Base-by-base conservation (phyloP, 1,140 invertebrate species). In the Drosophila pectinifera region DNA sequence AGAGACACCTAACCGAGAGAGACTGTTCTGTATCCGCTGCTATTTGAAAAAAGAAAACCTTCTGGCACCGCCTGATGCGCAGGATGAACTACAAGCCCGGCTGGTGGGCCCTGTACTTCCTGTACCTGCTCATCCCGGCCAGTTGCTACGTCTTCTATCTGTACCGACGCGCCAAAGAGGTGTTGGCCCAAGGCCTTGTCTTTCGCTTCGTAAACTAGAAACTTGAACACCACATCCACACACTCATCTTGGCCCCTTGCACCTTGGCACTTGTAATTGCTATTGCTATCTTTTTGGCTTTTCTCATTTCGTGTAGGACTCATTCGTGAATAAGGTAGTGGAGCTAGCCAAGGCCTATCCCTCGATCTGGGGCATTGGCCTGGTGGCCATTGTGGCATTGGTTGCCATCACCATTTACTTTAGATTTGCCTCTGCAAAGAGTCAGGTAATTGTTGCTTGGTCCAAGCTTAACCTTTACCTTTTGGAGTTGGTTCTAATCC, bases 321-420 rank as follows among this genome's bases (percentile, higher is more conserved):
- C 96, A 89, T 92, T 97, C 79, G 94, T 98, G 89, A 95, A 96
- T 91, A 95, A 96, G 73, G 93, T 97, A 59, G 93, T 97, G 73
- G 95, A 95, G 91, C 96, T 96, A 78, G 97, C 97, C 63, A 96
- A 97, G 79, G 96, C 97, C 61, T 95, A 97, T 91, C 98, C 98
- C 31, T 98, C 97, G 96, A 94, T 98, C 67, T 98, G 97, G 96
- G 96, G 95, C 55, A 94, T 97, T 54, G 97, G 98, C 92, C 94
- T 98, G 77, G 59, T 88, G 38, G 63, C 31, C 43, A 36, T 83
- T 39, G 43, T 77, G 49, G 91, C 98, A 62, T 94, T 95, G 56
- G 93, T 96, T 92, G 96, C 96, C 72, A 92, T 98, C 54, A 95
- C 97, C 34, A 93, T 96, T 38, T 88, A 89, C 56, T 75, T 42